phyloP scores from a whole-genome alignment of 2,888 invertebrate species.

The Uropetala carovei region DNA sequence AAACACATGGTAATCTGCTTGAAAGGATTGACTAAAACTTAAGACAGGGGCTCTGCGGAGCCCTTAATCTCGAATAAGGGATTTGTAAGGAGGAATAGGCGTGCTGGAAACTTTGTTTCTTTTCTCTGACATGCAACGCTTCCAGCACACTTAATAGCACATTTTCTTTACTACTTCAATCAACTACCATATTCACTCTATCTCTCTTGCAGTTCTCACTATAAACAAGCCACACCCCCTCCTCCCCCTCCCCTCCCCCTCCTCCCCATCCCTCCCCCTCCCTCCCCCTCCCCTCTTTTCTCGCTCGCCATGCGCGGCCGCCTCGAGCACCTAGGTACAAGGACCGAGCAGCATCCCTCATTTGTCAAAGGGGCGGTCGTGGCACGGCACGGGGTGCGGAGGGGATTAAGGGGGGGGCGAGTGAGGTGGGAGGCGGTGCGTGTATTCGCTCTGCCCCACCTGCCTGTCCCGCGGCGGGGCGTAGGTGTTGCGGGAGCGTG shows the following conservation, averaged over 20 bases:
- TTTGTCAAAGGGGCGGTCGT: constrained; percentile 45
- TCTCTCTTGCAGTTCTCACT: too few relatives aligned
- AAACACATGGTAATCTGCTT: too few relatives aligned
- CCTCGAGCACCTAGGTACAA: constrained; percentile 21
- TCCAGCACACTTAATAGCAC: too few relatives aligned
- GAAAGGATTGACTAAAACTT: too few relatives aligned
- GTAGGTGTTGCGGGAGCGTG: constrained; percentile 32
- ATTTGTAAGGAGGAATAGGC: too few relatives aligned
- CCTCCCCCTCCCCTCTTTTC: not conserved
- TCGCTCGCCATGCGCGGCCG: not conserved
- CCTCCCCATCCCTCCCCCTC: not conserved
- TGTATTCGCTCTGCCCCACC: constrained; percentile 7
- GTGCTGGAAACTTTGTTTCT: too few relatives aligned
- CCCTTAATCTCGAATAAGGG: too few relatives aligned
- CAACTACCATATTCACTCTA: too few relatives aligned
- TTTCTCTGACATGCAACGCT: too few relatives aligned
- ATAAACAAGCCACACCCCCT: not conserved
- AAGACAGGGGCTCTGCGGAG: too few relatives aligned
- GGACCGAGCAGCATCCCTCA: constrained; percentile 31
- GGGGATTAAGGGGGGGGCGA: not conserved
- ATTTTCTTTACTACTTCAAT: too few relatives aligned
- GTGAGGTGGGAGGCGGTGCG: constrained; percentile 31
- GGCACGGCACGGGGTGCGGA: not conserved
- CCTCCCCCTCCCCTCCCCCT: not conserved
- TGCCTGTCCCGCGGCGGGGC: constrained; percentile 31